Evolutionary conservation across 2,113 vertebrate species (phyloP), one percentile per base, ranked within the genome.

Genomic region (Rhipidura dahli): DNA sequence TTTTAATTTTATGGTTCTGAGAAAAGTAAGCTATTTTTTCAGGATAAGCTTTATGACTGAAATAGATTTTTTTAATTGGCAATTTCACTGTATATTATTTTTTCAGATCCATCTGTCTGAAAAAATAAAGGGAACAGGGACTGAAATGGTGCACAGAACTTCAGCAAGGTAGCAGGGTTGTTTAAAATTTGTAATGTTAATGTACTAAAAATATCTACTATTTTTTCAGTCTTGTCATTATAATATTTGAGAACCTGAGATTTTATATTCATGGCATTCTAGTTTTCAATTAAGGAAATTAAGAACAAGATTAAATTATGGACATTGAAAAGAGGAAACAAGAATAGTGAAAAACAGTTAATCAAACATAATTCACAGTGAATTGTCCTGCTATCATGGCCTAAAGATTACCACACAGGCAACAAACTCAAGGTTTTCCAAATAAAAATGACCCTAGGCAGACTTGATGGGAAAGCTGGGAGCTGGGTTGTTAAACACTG

Each of bases 111-210:
- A 57, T 63, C 56, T 94, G 51, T 49, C 27, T 50, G 31, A 59
- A 66, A 85, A 76, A 57, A 35, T 31, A 66, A 31, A 75, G 15
- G 27, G 47, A 93, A 53, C 14, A 51, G 33, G 35, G 89, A 59
- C 16, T 63, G 45, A 50, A 57, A 54, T 0, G 0, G 9, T n/a
- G 18, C 40, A 56, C 7, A 71, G 31, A 70, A 45, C 16, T 63
- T 63, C 8, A 45, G 39, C 14, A 73, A 45, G 10, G 20, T 86
- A 72, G 10, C 19, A 40, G 24, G 6, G 9, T 26, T 51, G 26
- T 49, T 90, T 86, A 37, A 42, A 61, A 47, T 65, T 83, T 80
- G 22, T 51, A 44, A 51, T 44, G 80, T 22, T 51, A 76, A 42
- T 15, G 9, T 31, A 39, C 11, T 71, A 77, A 89, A 89, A 93